Conservation (phyloP, 2,888 invertebrate species). For the Cloeon dipterum region DNA sequence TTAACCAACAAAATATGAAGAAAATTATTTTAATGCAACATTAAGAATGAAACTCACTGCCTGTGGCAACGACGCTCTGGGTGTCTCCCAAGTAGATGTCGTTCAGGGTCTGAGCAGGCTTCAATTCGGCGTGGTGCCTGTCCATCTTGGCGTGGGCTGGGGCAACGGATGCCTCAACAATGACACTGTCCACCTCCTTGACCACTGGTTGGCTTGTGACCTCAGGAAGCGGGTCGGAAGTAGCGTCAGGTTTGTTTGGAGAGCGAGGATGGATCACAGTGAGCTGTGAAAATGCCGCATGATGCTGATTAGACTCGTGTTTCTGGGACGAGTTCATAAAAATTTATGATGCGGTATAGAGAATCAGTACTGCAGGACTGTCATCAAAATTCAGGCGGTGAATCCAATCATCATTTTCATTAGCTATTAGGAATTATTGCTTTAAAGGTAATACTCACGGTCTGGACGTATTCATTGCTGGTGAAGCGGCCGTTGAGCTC, state of each 20-base stretch:
- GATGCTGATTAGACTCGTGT: not conserved
- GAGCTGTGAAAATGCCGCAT: too few species aligned
- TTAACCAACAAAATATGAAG: constrained; percentile 1
- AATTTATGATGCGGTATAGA: not conserved
- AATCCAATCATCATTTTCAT: not conserved
- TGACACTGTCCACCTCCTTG: not conserved
- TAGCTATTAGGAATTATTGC: not conserved
- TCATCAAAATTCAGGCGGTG: not conserved
- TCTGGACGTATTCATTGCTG: constrained; percentile 88
- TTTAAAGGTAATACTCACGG: too few species aligned
- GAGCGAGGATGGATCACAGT: constrained; percentile 76
- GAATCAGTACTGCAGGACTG: not conserved
- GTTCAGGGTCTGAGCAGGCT: constrained; percentile 22
- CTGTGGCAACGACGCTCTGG: constrained; percentile 18
- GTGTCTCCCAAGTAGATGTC: constrained; percentile 19
- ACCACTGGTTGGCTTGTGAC: not conserved
- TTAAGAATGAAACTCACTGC: constrained; percentile 18
- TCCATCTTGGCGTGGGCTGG: constrained; percentile 14
- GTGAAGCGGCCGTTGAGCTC: constrained; percentile 82
- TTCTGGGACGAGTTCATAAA: too few species aligned
- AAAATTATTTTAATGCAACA: constrained; percentile 1
- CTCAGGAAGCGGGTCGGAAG: not conserved
- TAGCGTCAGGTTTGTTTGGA: constrained; percentile 12
- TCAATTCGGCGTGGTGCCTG: constrained; percentile 36
- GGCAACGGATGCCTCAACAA: constrained; percentile 3